Base-by-base conservation (phyloP, 2,888 invertebrate genomes). In the Drosophila macrothrix region DNA sequence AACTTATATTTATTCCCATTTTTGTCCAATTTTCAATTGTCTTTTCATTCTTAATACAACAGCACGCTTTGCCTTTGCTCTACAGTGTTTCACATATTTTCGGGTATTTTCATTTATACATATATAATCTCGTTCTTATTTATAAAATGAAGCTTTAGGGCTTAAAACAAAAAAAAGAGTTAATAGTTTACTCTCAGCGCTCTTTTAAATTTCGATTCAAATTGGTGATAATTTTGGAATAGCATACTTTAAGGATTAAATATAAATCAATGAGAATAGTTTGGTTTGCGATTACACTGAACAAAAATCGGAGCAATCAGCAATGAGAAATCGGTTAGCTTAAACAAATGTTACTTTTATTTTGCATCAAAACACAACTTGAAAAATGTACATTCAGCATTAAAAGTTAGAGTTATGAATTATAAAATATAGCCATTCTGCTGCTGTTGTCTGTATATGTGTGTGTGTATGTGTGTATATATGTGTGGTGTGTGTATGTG, bases 291-390 rank as follows among this genome's bases (percentile, higher is more conserved):
- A 28, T 10, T 49, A 28, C 16, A 50, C 28, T 50, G 49, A 50
- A 19, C 49, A 10, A 50, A 50, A 50, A 4, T 19, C 3, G 28
- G 28, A 28, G 9, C 19, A 39, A 14, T 29, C n/a, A 3, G 28
- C 6, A 41, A 31, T 41, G 28, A 41, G 3, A 35, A 49, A 37
- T 28, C 19, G 41, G 54, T 28, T 2, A 29, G 39, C 56, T 72
- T 68, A 84, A 90, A 90, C 83, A 84, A 88, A 80, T 84, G 65
- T 73, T 76, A 64, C 16, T 75, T 74, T 76, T 73, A 67, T 88
- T 85, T 71, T 46, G 53, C 72, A 76, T 82, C n/a, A 78, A 84
- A 90, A 88, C 85, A 80, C 83, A 85, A 88, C 85, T 78, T 82
- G 67, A 62, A 73, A 82, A 78, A 76, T 84, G 25, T 84, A 77